Percentiles rank a stretch among this genome's conserved stretches.
Conservation (phyloP, 1,140 invertebrate genomes). For the Stegodyphus dumicola region DNA sequence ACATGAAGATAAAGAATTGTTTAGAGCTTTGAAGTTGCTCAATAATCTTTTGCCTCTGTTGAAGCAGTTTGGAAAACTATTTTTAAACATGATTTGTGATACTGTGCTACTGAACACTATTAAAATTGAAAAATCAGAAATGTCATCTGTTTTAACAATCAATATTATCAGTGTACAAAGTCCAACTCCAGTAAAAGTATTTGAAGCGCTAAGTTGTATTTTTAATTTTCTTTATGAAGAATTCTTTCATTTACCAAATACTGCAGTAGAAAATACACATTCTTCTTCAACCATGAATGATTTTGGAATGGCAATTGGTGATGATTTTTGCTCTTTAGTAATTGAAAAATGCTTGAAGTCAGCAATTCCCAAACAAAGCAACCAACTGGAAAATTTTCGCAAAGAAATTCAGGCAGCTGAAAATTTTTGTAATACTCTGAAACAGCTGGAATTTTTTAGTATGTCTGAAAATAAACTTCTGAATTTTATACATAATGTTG, state of each 20-base stretch:
- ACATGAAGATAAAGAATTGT: slow-evolving; percentile 59
- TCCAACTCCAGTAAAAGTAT: slow-evolving; percentile 67
- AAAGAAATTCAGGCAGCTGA: slow-evolving; percentile 75
- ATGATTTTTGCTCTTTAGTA: slow-evolving; percentile 76
- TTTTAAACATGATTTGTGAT: slow-evolving; percentile 65
- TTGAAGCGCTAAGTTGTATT: slow-evolving; percentile 74
- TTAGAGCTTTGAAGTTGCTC: slow-evolving; percentile 65
- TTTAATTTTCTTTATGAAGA: slow-evolving; percentile 74
- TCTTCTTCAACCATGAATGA: slow-evolving; percentile 73
- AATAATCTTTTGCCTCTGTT: slow-evolving; percentile 65
- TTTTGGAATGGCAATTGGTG: slow-evolving; percentile 74
- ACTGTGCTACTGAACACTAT: slow-evolving; percentile 1
- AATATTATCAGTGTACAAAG: slow-evolving; percentile 20
- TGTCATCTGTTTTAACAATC: slow-evolving; percentile 10
- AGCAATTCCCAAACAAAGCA: slow-evolving; percentile 80
- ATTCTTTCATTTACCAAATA: slow-evolving; percentile 68
- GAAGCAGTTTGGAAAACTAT: slow-evolving; percentile 65
- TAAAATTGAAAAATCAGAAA: background rate
- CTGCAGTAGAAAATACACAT: slow-evolving; percentile 69
- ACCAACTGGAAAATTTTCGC: slow-evolving; percentile 77
- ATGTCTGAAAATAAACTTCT: slow-evolving; percentile 71
- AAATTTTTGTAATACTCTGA: slow-evolving; percentile 76
- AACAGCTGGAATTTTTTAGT: slow-evolving; percentile 67
- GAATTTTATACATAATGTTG: slow-evolving; percentile 81
- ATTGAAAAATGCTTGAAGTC: slow-evolving; percentile 79